Conservation (phyloP, 1,140 invertebrate species). For the Aphelenchoides avenae region DNA sequence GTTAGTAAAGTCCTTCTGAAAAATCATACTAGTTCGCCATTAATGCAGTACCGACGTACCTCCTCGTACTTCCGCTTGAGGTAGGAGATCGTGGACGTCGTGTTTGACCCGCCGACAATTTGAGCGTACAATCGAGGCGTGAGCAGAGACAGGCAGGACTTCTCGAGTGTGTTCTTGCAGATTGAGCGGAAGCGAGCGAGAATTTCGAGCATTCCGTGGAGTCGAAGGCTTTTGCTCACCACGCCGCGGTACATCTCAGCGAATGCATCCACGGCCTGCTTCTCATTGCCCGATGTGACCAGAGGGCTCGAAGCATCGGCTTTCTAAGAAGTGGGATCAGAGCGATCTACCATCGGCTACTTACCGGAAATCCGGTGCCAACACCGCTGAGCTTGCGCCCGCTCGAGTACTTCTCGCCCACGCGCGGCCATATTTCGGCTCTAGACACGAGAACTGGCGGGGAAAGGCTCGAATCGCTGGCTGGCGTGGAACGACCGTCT, state of each 20-base stretch:
- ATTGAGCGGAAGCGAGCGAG: constrained; percentile 4
- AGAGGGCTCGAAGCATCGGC: too few species aligned
- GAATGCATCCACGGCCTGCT: constrained; percentile 3
- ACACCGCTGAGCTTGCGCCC: background rate
- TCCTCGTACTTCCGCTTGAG: too few species aligned
- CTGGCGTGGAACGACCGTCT: too few species aligned
- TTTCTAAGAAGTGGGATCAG: too few species aligned
- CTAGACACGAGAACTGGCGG: constrained; percentile 1
- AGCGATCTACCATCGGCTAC: background rate
- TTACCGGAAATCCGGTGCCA: background rate
- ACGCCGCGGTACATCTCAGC: constrained; percentile 7
- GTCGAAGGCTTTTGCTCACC: constrained; percentile 15
- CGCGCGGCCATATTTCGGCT: constrained; percentile 1
- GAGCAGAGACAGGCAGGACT: constrained; percentile 21
- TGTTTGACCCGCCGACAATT: background rate
- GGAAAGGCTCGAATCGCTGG: too few species aligned
- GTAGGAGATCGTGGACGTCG: too few species aligned
- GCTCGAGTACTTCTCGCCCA: background rate
- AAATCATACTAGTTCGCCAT: too few species aligned
- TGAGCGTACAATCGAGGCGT: constrained; percentile 13
- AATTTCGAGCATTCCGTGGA: constrained; percentile 17
- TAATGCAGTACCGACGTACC: too few species aligned
- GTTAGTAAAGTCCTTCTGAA: too few species aligned
- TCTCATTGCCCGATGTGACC: background rate
- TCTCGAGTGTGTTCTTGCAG: constrained; percentile 10